Base-by-base conservation (phyloP, 2,113 vertebrate species). In the Clarias macrocephalus region DNA sequence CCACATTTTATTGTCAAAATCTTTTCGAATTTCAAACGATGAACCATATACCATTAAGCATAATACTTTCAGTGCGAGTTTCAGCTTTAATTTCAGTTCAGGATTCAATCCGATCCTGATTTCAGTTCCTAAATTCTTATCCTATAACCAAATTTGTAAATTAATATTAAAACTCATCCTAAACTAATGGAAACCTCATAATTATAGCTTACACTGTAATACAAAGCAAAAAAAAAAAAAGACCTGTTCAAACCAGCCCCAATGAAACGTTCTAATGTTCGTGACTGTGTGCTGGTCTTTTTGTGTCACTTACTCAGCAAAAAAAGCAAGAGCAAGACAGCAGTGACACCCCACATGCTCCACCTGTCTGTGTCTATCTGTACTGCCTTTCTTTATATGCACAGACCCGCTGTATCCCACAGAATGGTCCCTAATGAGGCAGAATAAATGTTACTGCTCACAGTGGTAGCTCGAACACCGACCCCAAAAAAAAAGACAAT, bases 301-400 rank as follows among this genome's bases (percentile, higher is more conserved):
- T 60, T 37, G 57, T 80, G 56, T 80, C 19, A 33, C 57, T 60
- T 57, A 33, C 79, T 80, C 79, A 72, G 65, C 66, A 57, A 9
- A 85, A 25, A 57, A 7, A 65, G 48, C 79, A 57, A 18, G 48
- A 28, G 63, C 75, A 42, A 16, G 76, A 54, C 65, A 42, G 79
- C 57, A 33, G 30, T 16, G 76, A 88, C 66, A 75, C 56, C 60
- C 75, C 19, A 30, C 75, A 84, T 77, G 42, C 62, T 57, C 65
- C 83, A 88, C 73, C 87, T 88, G 87, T 63, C 79, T 63, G 66
- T 75, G 76, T 88, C 83, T 28, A 19, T 83, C 87, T 75, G 33
- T 48, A 28, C 16, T 80, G 65, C 60, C 75, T 88, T 52, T 48
- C 87, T 80, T 59, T 84, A 80, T 25, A 73, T 7, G 30, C 48